A percentile compares a stretch with the other conserved stretches of the same genome.
phyloP scores from a whole-genome alignment of 2,113 vertebrate genomes.

The Tor tambroides region DNA sequence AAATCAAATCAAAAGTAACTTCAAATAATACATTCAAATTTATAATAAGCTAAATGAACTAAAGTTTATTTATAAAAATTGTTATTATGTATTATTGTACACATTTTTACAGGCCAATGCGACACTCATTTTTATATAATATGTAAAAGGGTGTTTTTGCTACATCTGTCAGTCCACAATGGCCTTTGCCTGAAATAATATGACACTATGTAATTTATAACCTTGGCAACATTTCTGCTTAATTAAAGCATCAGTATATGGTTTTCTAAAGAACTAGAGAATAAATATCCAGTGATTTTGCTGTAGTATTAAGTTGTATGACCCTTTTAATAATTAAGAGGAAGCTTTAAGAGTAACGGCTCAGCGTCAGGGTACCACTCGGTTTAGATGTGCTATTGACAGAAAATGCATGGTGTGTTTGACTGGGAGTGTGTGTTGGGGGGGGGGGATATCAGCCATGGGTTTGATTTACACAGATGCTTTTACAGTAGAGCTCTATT shows the following conservation, averaged over 20 bases:
- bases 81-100: background rate
- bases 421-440: background rate
- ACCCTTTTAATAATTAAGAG: background rate
- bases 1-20: background rate
- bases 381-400: background rate
- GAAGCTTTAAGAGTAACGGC: background rate
- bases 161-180: too few relatives aligned
- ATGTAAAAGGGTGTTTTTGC: background rate
- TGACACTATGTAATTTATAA: background rate
- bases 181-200: background rate
- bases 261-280: background rate
- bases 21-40: background rate
- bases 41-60: background rate
- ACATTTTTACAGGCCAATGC: background rate
- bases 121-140: background rate
- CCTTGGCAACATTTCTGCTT: background rate
- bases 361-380: background rate
- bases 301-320: background rate
- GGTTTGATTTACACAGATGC: conserved; percentile 46
- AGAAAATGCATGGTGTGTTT: conserved; percentile 2
- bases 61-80: too few relatives aligned
- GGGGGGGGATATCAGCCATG: background rate
- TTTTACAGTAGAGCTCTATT: conserved; percentile 38
- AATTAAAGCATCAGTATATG: background rate
- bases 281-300: too few relatives aligned